These are phyloP conservation scores for Eulimnadia texana DNA, from an alignment of 1,140 invertebrate genomes.

Conservation along the genomic window DNA sequence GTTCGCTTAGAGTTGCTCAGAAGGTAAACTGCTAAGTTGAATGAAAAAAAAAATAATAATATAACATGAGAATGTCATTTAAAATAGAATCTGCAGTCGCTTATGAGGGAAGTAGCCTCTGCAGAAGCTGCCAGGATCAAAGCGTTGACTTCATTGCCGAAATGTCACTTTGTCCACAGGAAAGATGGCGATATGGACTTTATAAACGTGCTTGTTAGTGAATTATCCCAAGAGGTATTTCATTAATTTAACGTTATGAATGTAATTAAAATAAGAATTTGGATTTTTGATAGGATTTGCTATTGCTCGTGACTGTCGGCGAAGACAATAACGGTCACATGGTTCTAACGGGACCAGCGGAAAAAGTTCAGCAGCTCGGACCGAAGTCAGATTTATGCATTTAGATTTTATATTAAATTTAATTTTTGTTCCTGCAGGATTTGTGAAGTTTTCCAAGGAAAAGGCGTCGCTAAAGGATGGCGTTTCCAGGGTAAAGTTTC, in stretches of 20 bases:
- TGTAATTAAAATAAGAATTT: not conserved
- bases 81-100: constrained; percentile 36
- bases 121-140: constrained; percentile 45
- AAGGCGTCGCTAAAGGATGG: constrained; percentile 42
- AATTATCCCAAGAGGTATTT: constrained; percentile 37
- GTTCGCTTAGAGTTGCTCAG: constrained; percentile 42
- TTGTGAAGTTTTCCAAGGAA: constrained; percentile 41
- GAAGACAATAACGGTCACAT: constrained; percentile 43
- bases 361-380: constrained; percentile 32
- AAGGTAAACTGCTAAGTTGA: constrained; percentile 32
- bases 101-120: constrained; percentile 49
- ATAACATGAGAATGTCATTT: not conserved
- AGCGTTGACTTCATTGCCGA: constrained; percentile 31
- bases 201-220: constrained; percentile 45
- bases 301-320: constrained; percentile 49
- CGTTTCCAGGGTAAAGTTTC: constrained; percentile 43
- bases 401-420: not conserved
- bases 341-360: constrained; percentile 39
- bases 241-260: not conserved
- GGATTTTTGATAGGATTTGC: constrained; percentile 30
- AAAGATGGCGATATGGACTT: constrained; percentile 59
- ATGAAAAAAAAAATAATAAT: not conserved
- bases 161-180: constrained; percentile 42
- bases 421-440: constrained; percentile 30
- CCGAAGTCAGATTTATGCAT: constrained; percentile 26